Conservation (phyloP, 2,797 vertebrate species). For the Lithobates pipiens region DNA sequence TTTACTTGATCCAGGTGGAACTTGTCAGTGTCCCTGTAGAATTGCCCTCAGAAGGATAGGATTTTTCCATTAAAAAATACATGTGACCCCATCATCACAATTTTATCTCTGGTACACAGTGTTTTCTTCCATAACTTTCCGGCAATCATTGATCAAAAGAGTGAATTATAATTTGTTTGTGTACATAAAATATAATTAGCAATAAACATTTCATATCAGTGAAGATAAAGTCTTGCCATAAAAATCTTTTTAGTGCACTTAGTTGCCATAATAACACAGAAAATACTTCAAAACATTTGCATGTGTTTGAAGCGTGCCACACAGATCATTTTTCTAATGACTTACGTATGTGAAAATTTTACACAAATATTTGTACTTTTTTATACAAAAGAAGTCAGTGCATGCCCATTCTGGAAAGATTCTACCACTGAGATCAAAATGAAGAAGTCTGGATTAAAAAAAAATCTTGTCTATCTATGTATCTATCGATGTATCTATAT, state of each 20-base stretch:
- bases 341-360: no score
- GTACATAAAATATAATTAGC: not conserved
- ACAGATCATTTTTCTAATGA: not conserved
- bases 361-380: no score
- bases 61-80: not conserved
- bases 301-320: not conserved
- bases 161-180: not conserved
- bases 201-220: not conserved
- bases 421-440: no score
- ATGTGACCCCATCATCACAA: not conserved
- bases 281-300: not conserved
- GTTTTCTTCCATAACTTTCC: conserved; percentile 4
- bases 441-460: no score
- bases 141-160: conserved; percentile 15
- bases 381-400: no score
- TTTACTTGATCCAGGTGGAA: no score
- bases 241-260: not conserved
- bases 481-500: no score
- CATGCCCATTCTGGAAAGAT: no score
- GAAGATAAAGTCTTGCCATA: not conserved
- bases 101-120: conserved; percentile 40
- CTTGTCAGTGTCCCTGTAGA: no score
- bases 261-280: not conserved
- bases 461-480: no score
- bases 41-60: not conserved